phyloP scores from a whole-genome alignment of 92 coral and sea anemone genomes.

The Phenganax marumi region DNA sequence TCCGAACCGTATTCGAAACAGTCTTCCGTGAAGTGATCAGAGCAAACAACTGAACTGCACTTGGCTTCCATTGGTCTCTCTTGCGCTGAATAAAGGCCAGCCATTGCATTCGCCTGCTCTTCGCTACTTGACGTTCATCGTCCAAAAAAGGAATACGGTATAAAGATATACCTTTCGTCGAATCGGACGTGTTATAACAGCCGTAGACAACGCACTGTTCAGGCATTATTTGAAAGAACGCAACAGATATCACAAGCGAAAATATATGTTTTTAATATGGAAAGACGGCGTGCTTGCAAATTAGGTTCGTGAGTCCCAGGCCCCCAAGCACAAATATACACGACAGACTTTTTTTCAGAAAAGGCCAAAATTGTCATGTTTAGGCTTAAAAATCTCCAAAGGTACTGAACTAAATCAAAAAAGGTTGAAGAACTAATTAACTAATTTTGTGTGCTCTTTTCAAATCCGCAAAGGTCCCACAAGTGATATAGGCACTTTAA shows the following conservation, averaged over 20 bases:
- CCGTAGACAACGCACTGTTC: constrained; percentile 25
- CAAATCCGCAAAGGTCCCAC: too few relatives aligned
- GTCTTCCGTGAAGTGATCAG: constrained; percentile 25
- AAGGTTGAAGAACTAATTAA: not conserved
- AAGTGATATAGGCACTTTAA: too few relatives aligned
- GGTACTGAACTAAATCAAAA: not conserved
- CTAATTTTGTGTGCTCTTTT: too few relatives aligned
- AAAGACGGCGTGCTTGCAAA: constrained; percentile 7
- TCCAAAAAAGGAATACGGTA: constrained; percentile 13
- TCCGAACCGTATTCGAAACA: constrained; percentile 15
- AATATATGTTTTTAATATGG: not conserved
- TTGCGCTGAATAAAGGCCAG: constrained; percentile 20
- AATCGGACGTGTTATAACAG: not conserved
- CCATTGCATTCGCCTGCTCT: constrained; percentile 1
- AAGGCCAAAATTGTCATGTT: constrained; percentile 23
- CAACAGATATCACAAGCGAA: not conserved
- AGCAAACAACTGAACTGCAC: constrained; percentile 36
- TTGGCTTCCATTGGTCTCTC: constrained; percentile 42
- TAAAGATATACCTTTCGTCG: not conserved
- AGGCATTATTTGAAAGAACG: constrained; percentile 1
- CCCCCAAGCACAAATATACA: constrained; percentile 21
- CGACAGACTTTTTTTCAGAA: constrained; percentile 41
- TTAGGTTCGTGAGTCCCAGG: constrained; percentile 47
- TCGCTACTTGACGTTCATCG: not conserved
- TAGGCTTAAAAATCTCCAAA: not conserved